These are phyloP conservation scores for Drosophila pandora DNA, from an alignment of 1,140 invertebrate species.

Conservation along the genomic window DNA sequence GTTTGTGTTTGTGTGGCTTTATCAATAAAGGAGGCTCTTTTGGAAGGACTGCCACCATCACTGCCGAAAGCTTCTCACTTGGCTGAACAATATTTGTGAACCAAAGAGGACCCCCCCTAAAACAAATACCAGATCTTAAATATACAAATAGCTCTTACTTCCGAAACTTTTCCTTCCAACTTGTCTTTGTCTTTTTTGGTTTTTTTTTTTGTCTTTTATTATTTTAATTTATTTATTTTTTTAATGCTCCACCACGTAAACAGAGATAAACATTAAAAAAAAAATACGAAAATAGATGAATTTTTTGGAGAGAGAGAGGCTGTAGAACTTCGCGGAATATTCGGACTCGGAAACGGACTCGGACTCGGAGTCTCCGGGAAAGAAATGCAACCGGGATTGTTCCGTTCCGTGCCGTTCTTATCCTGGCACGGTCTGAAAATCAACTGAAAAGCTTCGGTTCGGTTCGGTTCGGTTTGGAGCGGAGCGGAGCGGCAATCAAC, in stretches of 20 bases:
- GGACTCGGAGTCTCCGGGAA: background rate
- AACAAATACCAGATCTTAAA: constrained; percentile 7
- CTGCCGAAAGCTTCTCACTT: constrained; percentile 33
- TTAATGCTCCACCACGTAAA: constrained; percentile 26
- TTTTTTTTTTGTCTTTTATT: background rate
- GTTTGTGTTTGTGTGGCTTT: constrained; percentile 52
- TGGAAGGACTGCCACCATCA: constrained; percentile 35
- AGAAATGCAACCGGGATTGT: background rate
- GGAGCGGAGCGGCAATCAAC: constrained; percentile 64
- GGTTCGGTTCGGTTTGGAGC: too few species aligned
- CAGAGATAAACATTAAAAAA: constrained; percentile 20
- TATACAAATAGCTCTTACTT: background rate
- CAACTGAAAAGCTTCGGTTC: constrained; percentile 73
- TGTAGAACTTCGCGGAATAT: background rate
- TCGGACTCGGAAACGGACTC: background rate
- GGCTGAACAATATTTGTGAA: constrained; percentile 28
- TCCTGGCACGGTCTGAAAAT: constrained; percentile 79
- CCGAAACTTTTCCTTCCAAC: constrained; percentile 4
- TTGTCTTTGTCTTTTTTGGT: background rate
- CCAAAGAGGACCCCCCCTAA: background rate
- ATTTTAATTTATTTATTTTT: constrained; percentile 2
- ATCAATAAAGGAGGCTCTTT: constrained; percentile 63
- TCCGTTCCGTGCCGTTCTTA: constrained; percentile 55
- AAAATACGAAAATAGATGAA: background rate
- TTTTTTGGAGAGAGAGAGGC: background rate